These are phyloP conservation scores for Sebastes goodei DNA, from an alignment of 2,797 vertebrate genomes.

Conservation along the genomic window DNA sequence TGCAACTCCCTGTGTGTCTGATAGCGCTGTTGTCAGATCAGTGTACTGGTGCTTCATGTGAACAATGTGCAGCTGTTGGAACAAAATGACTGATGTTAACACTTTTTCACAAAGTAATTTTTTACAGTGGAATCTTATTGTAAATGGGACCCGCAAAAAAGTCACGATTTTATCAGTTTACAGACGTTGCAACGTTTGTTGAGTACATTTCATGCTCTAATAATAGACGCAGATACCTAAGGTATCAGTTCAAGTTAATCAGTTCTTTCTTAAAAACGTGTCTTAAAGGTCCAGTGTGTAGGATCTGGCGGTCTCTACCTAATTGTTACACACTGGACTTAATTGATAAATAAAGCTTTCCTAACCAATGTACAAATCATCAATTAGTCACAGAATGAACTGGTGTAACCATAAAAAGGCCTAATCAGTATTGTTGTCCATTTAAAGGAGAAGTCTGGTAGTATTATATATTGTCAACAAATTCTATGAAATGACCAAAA, in stretches of 20 bases:
- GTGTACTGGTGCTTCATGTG: slow-evolving; percentile 82
- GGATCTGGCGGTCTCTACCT: too few species aligned
- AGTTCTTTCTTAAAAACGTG: neutral
- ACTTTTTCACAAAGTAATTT: neutral
- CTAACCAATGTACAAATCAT: neutral
- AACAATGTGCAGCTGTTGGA: slow-evolving; percentile 89
- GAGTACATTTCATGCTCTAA: neutral
- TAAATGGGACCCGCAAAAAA: neutral
- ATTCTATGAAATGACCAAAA: neutral
- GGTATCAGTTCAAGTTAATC: neutral
- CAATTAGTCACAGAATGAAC: neutral
- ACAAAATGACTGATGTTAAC: neutral
- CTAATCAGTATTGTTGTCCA: neutral
- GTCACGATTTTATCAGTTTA: neutral
- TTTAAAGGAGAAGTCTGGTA: neutral
- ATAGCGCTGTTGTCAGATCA: slow-evolving; percentile 53
- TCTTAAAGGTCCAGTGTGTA: neutral
- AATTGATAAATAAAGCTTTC: neutral
- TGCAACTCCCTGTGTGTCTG: slow-evolving; percentile 77
- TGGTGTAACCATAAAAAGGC: neutral
- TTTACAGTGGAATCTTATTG: neutral
- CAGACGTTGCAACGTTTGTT: neutral
- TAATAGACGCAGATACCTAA: neutral
- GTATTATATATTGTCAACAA: neutral
- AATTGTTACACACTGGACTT: neutral